A percentile compares a stretch with the other conserved stretches of the same genome.
Evolutionary conservation across 2,113 vertebrate species (phyloP).

Genomic region (Python bivittatus): DNA sequence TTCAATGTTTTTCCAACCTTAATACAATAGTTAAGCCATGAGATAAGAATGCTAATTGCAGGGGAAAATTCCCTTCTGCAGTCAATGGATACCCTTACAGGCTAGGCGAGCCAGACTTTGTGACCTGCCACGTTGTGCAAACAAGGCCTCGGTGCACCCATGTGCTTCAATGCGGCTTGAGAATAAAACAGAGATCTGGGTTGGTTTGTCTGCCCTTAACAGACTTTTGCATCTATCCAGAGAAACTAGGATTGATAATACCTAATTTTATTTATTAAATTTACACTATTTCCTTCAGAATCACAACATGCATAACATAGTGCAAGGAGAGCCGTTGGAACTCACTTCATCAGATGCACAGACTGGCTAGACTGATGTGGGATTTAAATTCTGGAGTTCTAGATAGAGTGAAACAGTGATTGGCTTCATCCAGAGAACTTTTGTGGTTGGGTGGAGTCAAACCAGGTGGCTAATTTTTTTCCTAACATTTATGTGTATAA

Average conservation of each 20-base stretch:
- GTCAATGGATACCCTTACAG: not conserved
- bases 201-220: not conserved
- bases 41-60: not conserved
- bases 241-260: not conserved
- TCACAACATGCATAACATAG: not conserved
- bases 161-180: not conserved
- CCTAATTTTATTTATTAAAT: not conserved
- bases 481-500: not conserved
- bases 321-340: not conserved
- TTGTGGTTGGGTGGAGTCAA: not conserved
- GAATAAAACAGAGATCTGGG: not conserved
- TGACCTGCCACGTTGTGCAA: not conserved
- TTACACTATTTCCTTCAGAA: not conserved
- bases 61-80: not conserved
- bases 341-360: not conserved
- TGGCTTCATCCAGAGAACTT: not conserved
- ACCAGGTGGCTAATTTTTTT: not conserved
- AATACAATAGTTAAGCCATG: not conserved
- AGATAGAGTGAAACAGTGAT: not conserved
- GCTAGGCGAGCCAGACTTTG: not conserved
- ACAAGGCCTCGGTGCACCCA: not conserved
- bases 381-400: not conserved
- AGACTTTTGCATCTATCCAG: not conserved
- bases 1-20: not conserved
- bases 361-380: not conserved